Evolutionary conservation across 2,888 invertebrate species (phyloP), one percentile per base, ranked within the genome.

Genomic region (Dryobotodes eremita): DNA sequence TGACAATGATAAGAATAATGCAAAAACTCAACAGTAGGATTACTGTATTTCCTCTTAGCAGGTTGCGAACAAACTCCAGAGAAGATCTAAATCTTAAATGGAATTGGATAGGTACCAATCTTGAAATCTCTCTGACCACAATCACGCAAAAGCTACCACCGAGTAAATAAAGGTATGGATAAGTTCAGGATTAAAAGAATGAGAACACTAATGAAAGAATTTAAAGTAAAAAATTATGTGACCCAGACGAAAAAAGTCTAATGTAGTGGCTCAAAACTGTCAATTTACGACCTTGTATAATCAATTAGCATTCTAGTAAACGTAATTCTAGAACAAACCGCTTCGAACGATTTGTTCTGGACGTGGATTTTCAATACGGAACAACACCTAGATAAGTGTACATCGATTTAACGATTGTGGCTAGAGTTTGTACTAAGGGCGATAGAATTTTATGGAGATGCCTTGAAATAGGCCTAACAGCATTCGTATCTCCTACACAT

Each of bases 271-370:
- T 79, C n/a, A 42, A 65, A 53, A 71, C 72, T 57, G 48, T 57
- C 68, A 42, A 83, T 86, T 78, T 77, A 42, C 26, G 79, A 79
- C 83, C 88, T 85, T 89, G 82, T 71, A 73, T 42, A 65, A 75
- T 65, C 77, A 83, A 86, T 89, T 86, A 72, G 68, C 78, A 89
- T 87, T 89, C 86, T 55, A 64, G 89, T 71, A 77, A 68, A 74
- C 64, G 36, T 79, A 62, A 80, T 86, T 87, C 85, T 82, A 85
- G 83, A 85, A 71, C 83, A 66, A 61, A 79, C 82, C 77, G 70
- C 68, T 78, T 61, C 15, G 17, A 78, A 80, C 74, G 75, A 64
- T 82, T 70, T 53, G 61, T 31, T 69, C 50, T 46, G 23, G 50
- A 70, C 55, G 55, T 80, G 69, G 36, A 26, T 77, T 75, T 57